phyloP scores from a whole-genome alignment of 2,888 invertebrate species.

The Drosophila pegasa region DNA sequence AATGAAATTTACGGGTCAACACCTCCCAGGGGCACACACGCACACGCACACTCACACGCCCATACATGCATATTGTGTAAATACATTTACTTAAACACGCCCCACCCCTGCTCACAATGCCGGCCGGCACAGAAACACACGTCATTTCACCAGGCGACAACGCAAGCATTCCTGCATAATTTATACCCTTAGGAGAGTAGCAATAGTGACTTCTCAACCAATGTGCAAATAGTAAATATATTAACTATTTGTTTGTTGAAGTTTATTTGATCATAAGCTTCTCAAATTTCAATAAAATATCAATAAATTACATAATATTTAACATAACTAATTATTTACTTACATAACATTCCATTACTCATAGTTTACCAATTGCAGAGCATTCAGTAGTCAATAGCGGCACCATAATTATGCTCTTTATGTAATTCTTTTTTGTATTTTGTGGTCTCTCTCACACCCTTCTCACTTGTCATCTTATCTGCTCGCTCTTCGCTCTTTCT shows the following conservation, averaged over 20 bases:
- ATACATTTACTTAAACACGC: constrained; percentile 6
- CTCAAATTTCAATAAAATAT: neutral
- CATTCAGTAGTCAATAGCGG: constrained; percentile 1
- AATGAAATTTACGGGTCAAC: constrained; percentile 67
- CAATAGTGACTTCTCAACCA: neutral
- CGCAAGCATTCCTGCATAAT: constrained; percentile 29
- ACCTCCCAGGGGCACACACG: constrained; percentile 33
- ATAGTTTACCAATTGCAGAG: constrained; percentile 1
- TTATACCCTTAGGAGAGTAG: constrained; percentile 9
- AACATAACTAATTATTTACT: too few relatives aligned
- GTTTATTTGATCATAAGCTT: neutral
- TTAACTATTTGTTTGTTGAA: neutral
- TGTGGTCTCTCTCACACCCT: constrained; percentile 14
- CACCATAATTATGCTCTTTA: neutral
- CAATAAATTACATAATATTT: neutral
- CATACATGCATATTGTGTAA: constrained; percentile 1
- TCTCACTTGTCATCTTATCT: constrained; percentile 6
- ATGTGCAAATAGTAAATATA: neutral
- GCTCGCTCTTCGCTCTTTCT: neutral
- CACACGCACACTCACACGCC: neutral
- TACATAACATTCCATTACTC: neutral
- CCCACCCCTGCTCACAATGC: neutral
- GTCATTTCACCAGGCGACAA: constrained; percentile 27
- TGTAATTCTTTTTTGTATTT: constrained; percentile 14
- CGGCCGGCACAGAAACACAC: constrained; percentile 19